Evolutionary conservation across 1,140 invertebrate genomes (phyloP).

Genomic region (Calosoma granatense): DNA sequence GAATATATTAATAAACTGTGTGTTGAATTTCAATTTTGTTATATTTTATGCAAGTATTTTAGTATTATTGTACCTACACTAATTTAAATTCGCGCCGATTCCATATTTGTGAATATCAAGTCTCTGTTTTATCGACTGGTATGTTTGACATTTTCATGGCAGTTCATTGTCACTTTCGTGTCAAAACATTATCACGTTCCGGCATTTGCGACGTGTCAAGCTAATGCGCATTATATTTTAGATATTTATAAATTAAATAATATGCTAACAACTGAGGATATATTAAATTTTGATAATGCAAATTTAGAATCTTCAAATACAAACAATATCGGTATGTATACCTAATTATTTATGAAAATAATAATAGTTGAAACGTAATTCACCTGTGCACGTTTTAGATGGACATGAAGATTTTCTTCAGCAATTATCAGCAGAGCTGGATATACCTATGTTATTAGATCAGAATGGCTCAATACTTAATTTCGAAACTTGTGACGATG

Average conservation of each 20-base stretch:
- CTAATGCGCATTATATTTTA: not conserved
- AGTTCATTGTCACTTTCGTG: not conserved
- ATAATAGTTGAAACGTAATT: not conserved
- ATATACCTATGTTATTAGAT: slow-evolving; percentile 29
- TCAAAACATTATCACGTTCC: slow-evolving; percentile 7
- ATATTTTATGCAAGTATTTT: no score
- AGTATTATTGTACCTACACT: no score
- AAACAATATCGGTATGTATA: not conserved
- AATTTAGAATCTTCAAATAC: not conserved
- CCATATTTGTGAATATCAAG: no score
- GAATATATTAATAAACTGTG: no score
- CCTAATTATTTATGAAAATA: not conserved
- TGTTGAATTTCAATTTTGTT: no score
- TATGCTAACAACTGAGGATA: slow-evolving; percentile 1
- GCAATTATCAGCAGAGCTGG: slow-evolving; percentile 26
- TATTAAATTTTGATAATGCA: not conserved
- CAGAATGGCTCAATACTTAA: slow-evolving; percentile 25
- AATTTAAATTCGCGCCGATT: no score
- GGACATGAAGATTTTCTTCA: slow-evolving; percentile 28
- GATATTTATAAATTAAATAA: not conserved
- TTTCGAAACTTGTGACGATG: slow-evolving; percentile 28
- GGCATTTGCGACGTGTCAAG: slow-evolving; percentile 1
- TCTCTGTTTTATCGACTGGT: no score
- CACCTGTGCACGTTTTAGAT: not conserved
- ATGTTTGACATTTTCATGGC: no score